Base-by-base conservation (phyloP, 2,888 invertebrate species). In the Drosophila mulleri region DNA sequence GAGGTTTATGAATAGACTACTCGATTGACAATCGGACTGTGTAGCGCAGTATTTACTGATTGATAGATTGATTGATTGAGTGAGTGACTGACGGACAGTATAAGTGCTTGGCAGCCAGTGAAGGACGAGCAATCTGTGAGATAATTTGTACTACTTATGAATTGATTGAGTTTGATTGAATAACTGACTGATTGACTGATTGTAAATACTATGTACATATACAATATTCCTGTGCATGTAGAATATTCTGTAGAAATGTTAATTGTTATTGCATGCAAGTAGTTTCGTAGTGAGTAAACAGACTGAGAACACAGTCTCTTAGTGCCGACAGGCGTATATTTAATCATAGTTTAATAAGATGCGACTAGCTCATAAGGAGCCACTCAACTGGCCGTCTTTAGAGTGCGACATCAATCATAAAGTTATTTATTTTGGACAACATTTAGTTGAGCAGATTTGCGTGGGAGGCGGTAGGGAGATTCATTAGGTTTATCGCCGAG, bases 401-500 rank as follows among this genome's bases (percentile, higher is more conserved):
- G 39, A 26, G 37, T 18, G 37, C 23, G 39, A 54, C 18, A 29
- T 16, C 58, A 58, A 44, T 35, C 23, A n/a, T 45, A 37, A 18
- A 45, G 37, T 12, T 26, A 58, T 58, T 14, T 35, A 35, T 20
- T 20, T 45, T 8, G 23, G 9, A 8, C 23, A 37, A 20, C 18
- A 48, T 48, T 35, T 16, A 29, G 18, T 18, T 18, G 20, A 7
- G 12, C 8, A 39, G 18, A 37, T 37, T 26, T 37, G 1, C 2
- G 47, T 18, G 6, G 37, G 16, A 2, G 39, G 29, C 1, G 11
- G 18, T 2, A 2, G 37, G n/a, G 5, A 32, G 11, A 29, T 23
- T 48, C 20, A 50, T 67, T 42, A 44, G 42, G 41, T 20, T 26
- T 45, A 41, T 66, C 14, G 16, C 16, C 18, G 32, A 23, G 48